These are phyloP conservation scores for Erpobdella octoculata DNA, from an alignment of 2,888 invertebrate species.

Conservation along the genomic window DNA sequence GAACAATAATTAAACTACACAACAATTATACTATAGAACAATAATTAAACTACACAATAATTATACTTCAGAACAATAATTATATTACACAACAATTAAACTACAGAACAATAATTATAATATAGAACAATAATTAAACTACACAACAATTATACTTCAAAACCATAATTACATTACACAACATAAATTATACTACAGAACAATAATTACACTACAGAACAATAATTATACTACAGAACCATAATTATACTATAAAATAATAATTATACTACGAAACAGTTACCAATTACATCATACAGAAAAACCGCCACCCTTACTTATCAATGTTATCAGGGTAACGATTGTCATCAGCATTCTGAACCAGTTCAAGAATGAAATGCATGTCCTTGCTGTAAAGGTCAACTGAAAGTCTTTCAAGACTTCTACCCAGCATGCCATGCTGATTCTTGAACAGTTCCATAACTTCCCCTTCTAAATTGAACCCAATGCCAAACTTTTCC, in stretches of 20 bases:
- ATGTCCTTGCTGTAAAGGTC: constrained; percentile 47
- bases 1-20: neutral
- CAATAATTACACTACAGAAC: neutral
- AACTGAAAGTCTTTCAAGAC: constrained; percentile 43
- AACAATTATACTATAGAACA: too few species aligned
- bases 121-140: too few species aligned
- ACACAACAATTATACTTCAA: too few species aligned
- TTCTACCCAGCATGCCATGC: constrained; percentile 48
- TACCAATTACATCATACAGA: neutral
- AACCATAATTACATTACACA: too few species aligned
- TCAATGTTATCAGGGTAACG: constrained; percentile 42
- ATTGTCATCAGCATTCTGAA: constrained; percentile 53
- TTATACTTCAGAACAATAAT: neutral
- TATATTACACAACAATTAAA: neutral
- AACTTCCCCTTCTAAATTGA: constrained; percentile 46
- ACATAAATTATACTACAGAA: too few species aligned
- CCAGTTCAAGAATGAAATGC: constrained; percentile 51
- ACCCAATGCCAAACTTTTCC: constrained; percentile 51
- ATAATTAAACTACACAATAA: neutral
- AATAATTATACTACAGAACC: neutral
- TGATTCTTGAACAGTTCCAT: constrained; percentile 46
- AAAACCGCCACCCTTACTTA: neutral
- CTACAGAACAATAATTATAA: too few species aligned
- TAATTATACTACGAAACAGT: neutral
- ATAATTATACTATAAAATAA: neutral